phyloP scores from a whole-genome alignment of 92 coral and sea anemone genomes.

The Muricea muricata region DNA sequence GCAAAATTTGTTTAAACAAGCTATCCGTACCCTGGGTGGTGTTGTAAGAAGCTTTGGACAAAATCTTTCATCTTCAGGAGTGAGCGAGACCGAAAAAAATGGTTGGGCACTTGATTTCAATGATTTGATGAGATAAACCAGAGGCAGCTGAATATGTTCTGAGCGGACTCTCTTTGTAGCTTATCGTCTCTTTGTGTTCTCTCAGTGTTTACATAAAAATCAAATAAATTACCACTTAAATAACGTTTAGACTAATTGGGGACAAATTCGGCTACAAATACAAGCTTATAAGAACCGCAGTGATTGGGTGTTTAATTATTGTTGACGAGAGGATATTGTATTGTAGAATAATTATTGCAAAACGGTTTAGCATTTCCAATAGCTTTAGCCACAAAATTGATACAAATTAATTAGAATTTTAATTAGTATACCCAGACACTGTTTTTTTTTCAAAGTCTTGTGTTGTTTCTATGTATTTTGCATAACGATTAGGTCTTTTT shows the following conservation, averaged over 20 bases:
- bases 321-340: background rate
- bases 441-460: background rate
- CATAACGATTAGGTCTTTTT: no score
- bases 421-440: background rate
- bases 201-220: slow-evolving; percentile 7
- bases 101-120: no score
- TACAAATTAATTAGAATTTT: background rate
- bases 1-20: no score
- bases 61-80: no score
- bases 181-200: slow-evolving; percentile 16
- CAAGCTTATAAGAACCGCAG: background rate
- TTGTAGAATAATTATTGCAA: background rate
- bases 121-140: slow-evolving; percentile 4
- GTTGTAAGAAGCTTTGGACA: no score
- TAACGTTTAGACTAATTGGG: slow-evolving; percentile 15
- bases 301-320: background rate
- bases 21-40: no score
- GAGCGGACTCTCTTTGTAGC: background rate
- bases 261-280: background rate
- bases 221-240: slow-evolving; percentile 37
- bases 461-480: no score
- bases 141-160: slow-evolving; percentile 29
- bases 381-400: background rate
- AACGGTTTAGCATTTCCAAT: background rate
- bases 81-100: no score